Evolutionary conservation across 37 sponge, comb jelly and placozoan species (phyloP), one percentile per base, ranked within the genome.

Genomic region (Hormiphora californensis): DNA sequence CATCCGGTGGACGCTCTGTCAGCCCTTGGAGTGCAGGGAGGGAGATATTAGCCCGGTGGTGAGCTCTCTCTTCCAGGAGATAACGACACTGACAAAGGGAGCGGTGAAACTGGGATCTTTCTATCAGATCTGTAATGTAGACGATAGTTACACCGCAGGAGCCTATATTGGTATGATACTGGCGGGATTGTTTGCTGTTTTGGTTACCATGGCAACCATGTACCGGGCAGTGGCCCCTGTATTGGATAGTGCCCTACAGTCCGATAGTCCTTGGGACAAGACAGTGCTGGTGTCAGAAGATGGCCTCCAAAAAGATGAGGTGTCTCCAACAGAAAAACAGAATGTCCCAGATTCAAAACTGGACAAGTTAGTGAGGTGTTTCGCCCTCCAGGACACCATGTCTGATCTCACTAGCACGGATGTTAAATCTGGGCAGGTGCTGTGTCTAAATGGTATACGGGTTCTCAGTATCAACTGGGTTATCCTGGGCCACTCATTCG

Each of bases 391-490:
- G 81, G 46, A 46, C 4, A 73, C 81, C 3, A 23, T 73, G 25
- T 8, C 35, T 0, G 7, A n/a, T 46, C 46, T 73, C 21, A 73
- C 81, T 3, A 0, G 28, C 44, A 40, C 44, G 4, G 46, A 39
- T 0, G 43, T 46, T 40, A 73, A 73, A 33, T 46, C 81, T 7
- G 81, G 81, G 43, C 43, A 39, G 23, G 23, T 73, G 4, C 43
- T 41, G 39, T 73, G 81, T 73, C 81, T 73, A 1, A 73, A 73
- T 17, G 81, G 81, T 3, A 73, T 73, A 1, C 12, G 81, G 43
- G 81, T 73, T 17, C 81, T 73, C 36, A 73, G 81, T 73, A 73
- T 73, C 35, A 73, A 73, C 81, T 73, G 81, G 81, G 81, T 73
- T 8, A 33, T 73, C 44, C 81, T 73, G 17, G 81, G 81, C 1